Conservation (phyloP, 2,888 invertebrate genomes). For the Muscina levida region DNA sequence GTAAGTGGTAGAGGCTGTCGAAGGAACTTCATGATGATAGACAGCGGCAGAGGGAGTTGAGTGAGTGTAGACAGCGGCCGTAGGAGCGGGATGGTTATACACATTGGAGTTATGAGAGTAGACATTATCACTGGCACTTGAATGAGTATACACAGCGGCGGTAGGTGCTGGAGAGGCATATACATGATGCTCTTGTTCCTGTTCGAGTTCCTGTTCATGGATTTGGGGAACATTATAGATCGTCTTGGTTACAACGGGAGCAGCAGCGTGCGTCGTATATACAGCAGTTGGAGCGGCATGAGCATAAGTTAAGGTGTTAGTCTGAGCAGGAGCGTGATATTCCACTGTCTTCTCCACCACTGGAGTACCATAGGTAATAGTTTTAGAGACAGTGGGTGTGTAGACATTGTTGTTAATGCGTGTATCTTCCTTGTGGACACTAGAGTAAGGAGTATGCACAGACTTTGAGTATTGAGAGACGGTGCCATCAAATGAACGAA, state of each 20-base stretch:
- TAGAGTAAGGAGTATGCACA: conserved; percentile 83
- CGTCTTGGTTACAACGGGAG: conserved; percentile 65
- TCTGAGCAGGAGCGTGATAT: conserved; percentile 69
- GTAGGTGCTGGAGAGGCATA: conserved; percentile 67
- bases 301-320: too few species aligned
- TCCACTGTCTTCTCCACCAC: conserved; percentile 68
- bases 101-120: conserved; percentile 22
- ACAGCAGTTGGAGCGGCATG: conserved; percentile 72
- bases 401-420: conserved; percentile 83
- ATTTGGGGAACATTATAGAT: conserved; percentile 54
- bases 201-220: conserved; percentile 70
- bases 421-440: conserved; percentile 82
- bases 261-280: conserved; percentile 65
- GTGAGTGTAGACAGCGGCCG: conserved; percentile 71
- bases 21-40: conserved; percentile 53
- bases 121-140: conserved; percentile 66
- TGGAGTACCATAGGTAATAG: conserved; percentile 67
- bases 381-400: conserved; percentile 60
- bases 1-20: conserved; percentile 68
- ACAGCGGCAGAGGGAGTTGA: conserved; percentile 34
- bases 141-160: conserved; percentile 70
- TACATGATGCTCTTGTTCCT: conserved; percentile 60
- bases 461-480: conserved; percentile 83
- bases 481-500: conserved; percentile 81
- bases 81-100: conserved; percentile 64